A percentile compares a stretch with the other conserved stretches of the same genome.
Conservation (phyloP, 2,888 invertebrate genomes). For the Andricus curvator region DNA sequence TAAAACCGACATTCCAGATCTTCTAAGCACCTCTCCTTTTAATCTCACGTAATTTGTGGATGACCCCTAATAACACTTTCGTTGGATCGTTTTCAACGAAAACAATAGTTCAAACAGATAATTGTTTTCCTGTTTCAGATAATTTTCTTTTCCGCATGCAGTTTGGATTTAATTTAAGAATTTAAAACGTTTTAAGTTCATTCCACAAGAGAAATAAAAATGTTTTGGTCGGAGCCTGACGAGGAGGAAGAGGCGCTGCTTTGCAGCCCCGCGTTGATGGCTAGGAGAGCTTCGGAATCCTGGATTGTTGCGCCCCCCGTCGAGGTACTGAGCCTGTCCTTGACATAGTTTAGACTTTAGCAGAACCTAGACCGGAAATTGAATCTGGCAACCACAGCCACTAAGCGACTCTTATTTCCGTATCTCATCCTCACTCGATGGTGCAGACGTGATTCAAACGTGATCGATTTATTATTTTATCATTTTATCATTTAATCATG, state of each 20-base stretch:
- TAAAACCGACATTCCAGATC: too few species aligned
- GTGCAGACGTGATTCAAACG: neutral
- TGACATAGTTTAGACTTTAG: neutral
- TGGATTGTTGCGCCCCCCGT: constrained; percentile 94
- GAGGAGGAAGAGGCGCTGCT: constrained; percentile 92
- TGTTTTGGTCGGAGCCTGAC: constrained; percentile 89
- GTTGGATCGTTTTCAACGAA: neutral
- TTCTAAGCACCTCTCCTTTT: too few species aligned
- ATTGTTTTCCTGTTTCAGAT: neutral
- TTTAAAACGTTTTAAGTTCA: neutral
- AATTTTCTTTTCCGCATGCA: neutral
- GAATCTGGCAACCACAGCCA: constrained; percentile 1
- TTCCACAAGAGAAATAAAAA: constrained; percentile 70
- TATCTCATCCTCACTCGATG: neutral
- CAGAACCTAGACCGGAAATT: constrained; percentile 9
- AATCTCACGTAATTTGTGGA: too few species aligned
- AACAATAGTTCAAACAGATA: neutral
- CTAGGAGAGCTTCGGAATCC: constrained; percentile 91
- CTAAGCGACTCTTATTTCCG: neutral
- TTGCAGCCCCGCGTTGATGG: constrained; percentile 93
- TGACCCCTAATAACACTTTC: too few species aligned
- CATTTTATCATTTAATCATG: constrained; percentile 6
- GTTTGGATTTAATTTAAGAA: neutral
- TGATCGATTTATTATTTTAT: constrained; percentile 15
- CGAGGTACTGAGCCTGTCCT: constrained; percentile 82